A percentile compares a stretch with the other conserved stretches of the same genome.
Conservation (phyloP, 2,888 invertebrate genomes). For the Drosophila monieri region DNA sequence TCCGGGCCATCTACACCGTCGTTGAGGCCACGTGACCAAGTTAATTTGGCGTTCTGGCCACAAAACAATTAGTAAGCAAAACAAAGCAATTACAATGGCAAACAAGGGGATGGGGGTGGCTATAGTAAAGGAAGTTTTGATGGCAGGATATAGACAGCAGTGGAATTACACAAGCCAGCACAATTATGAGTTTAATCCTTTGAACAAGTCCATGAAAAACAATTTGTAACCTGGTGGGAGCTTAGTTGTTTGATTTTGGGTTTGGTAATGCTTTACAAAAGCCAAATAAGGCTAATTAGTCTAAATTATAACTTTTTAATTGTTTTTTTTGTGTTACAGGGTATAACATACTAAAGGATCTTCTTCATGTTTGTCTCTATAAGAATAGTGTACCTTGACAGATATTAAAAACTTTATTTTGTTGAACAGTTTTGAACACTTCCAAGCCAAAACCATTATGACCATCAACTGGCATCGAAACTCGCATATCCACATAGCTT, state of each 20-base stretch:
- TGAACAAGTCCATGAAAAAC: background rate
- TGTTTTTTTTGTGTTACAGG: no score
- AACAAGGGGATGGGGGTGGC: slow-evolving; percentile 4
- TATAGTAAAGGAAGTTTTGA: slow-evolving; percentile 6
- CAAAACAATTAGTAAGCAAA: slow-evolving; percentile 66
- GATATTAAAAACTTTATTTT: slow-evolving; percentile 3
- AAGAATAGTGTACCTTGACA: no score
- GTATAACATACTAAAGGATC: no score
- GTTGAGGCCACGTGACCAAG: slow-evolving; percentile 50
- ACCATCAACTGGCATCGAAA: slow-evolving; percentile 17
- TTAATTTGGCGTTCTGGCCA: slow-evolving; percentile 55
- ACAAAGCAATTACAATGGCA: slow-evolving; percentile 32
- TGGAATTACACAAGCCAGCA: slow-evolving; percentile 33
- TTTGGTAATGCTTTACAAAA: background rate
- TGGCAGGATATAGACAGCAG: slow-evolving; percentile 9
- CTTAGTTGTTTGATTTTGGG: background rate
- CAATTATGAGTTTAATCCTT: slow-evolving; percentile 1
- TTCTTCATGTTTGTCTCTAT: no score
- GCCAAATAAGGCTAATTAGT: background rate
- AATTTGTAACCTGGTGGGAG: background rate
- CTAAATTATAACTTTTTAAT: no score
- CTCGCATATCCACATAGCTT: slow-evolving; percentile 6
- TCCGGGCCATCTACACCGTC: background rate
- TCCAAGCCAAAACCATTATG: slow-evolving; percentile 12
- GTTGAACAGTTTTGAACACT: slow-evolving; percentile 13